Evolutionary conservation across 2,113 vertebrate genomes (phyloP).

Genomic region (Alouatta palliata): DNA sequence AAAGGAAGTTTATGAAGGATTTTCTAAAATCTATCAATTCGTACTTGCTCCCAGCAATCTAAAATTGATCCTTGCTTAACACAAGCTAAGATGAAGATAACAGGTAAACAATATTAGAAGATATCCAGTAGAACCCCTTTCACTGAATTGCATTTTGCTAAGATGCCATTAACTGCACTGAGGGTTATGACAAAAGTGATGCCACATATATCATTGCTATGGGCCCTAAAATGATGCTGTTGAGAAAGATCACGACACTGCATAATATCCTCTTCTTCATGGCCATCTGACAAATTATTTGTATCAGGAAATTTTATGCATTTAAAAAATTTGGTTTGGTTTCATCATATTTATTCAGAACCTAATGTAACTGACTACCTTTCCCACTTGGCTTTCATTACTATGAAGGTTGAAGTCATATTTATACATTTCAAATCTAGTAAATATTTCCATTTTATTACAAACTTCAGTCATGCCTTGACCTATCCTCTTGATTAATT

Average conservation of each 20-base stretch:
- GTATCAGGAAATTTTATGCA: neutral
- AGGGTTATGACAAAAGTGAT: neutral
- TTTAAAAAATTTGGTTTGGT: neutral
- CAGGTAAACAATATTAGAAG: neutral
- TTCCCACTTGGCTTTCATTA: neutral
- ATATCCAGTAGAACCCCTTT: neutral
- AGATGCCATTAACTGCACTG: neutral
- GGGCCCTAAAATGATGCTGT: neutral
- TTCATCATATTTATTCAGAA: neutral
- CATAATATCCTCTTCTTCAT: neutral
- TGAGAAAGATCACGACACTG: neutral
- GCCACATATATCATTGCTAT: neutral
- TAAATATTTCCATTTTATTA: neutral
- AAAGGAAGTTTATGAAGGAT: neutral
- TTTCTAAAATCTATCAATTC: neutral
- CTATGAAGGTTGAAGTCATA: neutral
- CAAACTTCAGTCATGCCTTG: neutral
- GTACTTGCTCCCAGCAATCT: neutral
- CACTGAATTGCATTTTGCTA: neutral
- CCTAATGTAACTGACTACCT: neutral
- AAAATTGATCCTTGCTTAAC: neutral
- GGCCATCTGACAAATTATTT: neutral
- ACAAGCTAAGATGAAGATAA: neutral
- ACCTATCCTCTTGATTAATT: neutral
- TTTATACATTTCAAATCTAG: neutral